Evolutionary conservation across 2,888 invertebrate species (phyloP).

Genomic region (Steromphala cineraria): DNA sequence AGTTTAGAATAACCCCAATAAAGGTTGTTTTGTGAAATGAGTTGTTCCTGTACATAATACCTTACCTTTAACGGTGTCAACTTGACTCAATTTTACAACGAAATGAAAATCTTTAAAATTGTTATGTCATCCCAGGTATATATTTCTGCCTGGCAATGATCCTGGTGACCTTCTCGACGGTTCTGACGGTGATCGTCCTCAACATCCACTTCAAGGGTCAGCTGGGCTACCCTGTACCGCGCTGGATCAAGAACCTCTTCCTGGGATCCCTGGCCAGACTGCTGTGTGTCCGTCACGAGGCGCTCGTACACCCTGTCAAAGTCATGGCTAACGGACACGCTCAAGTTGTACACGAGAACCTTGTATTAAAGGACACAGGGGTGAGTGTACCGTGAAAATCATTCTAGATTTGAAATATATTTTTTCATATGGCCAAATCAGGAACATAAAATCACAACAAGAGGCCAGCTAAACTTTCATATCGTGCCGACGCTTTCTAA

Average conservation of each 20-base stretch:
- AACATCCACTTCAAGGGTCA: conserved; percentile 54
- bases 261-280: conserved; percentile 42
- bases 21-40: too few relatives aligned
- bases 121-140: conserved; percentile 36
- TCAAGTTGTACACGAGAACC: not conserved
- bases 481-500: too few relatives aligned
- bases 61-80: too few relatives aligned
- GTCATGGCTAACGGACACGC: not conserved
- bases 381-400: too few relatives aligned
- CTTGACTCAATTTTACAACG: too few relatives aligned
- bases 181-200: conserved; percentile 48
- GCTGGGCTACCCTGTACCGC: conserved; percentile 42
- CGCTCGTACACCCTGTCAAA: conserved; percentile 6
- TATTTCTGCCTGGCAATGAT: conserved; percentile 52
- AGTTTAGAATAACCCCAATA: too few relatives aligned
- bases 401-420: too few relatives aligned
- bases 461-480: too few relatives aligned
- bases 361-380: too few relatives aligned
- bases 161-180: conserved; percentile 46
- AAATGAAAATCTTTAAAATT: not conserved
- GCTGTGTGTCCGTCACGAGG: conserved; percentile 24
- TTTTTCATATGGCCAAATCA: too few relatives aligned
- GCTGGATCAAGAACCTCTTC: conserved; percentile 44
- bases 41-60: too few relatives aligned
- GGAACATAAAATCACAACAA: too few relatives aligned